Conservation (phyloP, 2,888 invertebrate genomes). For the Zele albiditarsus region DNA sequence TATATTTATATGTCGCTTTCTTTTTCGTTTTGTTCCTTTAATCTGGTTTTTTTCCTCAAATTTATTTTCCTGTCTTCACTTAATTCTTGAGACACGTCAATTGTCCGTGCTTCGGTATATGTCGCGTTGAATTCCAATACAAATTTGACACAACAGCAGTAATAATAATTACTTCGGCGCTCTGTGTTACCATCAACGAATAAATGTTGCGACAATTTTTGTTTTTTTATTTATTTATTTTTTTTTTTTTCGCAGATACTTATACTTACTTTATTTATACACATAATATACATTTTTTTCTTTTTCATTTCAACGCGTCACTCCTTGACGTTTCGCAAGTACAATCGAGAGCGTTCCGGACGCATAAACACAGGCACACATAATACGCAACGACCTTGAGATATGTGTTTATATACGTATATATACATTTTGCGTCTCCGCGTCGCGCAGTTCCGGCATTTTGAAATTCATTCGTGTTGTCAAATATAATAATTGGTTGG, state of each 20-base stretch:
- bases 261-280: neutral
- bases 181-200: neutral
- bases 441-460: conserved; percentile 50
- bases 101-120: too few species aligned
- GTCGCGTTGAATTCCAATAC: too few species aligned
- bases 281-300: neutral
- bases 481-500: neutral
- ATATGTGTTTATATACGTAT: neutral
- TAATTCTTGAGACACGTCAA: too few species aligned
- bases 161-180: neutral
- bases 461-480: conserved; percentile 21
- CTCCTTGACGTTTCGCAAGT: conserved; percentile 19
- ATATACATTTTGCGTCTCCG: conserved; percentile 28
- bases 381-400: conserved; percentile 32
- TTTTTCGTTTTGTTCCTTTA: neutral
- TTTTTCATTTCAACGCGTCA: neutral
- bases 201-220: neutral
- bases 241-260: neutral
- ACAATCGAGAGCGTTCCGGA: conserved; percentile 31
- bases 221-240: neutral
- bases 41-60: conserved; percentile 2
- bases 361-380: conserved; percentile 15
- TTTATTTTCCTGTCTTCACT: too few species aligned
- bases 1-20: conserved; percentile 14
- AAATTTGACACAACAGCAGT: too few species aligned